A percentile compares a stretch with the other conserved stretches of the same genome.
Evolutionary conservation across 23 tunicate species (phyloP).

Genomic region (Ciona savignyi): DNA sequence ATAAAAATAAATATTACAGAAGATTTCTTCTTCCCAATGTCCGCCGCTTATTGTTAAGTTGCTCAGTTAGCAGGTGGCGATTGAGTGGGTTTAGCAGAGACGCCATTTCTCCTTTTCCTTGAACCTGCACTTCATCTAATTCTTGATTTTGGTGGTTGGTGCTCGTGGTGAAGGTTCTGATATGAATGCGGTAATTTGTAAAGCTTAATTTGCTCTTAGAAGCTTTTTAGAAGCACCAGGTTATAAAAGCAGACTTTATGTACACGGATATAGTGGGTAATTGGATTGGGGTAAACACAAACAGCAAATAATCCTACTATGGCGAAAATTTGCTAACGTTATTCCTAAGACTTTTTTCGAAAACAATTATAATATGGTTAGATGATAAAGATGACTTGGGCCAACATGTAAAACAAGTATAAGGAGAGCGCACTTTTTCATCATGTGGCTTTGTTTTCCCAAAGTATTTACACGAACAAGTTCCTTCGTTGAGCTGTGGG

Average conservation of each 20-base stretch:
- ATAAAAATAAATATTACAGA: conserved; percentile 18
- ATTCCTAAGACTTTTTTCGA: too few relatives aligned
- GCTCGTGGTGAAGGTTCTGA: conserved; percentile 31
- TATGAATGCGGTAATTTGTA: background rate
- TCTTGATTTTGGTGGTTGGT: too few relatives aligned
- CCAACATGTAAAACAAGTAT: background rate
- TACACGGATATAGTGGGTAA: too few relatives aligned
- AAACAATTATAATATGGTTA: too few relatives aligned
- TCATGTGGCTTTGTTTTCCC: background rate
- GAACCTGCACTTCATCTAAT: background rate
- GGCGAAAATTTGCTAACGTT: too few relatives aligned
- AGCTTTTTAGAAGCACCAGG: too few relatives aligned
- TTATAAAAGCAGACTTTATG: too few relatives aligned
- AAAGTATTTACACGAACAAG: background rate
- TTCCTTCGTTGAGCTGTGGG: background rate
- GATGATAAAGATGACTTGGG: too few relatives aligned
- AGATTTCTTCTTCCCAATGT: conserved; percentile 7
- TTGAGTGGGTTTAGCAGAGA: conserved; percentile 36
- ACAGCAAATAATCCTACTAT: too few relatives aligned
- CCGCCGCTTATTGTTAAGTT: conserved; percentile 4
- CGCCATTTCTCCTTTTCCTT: background rate
- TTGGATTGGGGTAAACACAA: too few relatives aligned
- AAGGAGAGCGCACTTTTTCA: background rate
- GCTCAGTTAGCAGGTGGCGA: conserved; percentile 24
- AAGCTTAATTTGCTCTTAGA: background rate